Percentiles rank a stretch among this genome's conserved stretches.
These are phyloP conservation scores for Eptesicus fuscus DNA, from an alignment of 2,113 vertebrate genomes.

Conservation along the genomic window DNA sequence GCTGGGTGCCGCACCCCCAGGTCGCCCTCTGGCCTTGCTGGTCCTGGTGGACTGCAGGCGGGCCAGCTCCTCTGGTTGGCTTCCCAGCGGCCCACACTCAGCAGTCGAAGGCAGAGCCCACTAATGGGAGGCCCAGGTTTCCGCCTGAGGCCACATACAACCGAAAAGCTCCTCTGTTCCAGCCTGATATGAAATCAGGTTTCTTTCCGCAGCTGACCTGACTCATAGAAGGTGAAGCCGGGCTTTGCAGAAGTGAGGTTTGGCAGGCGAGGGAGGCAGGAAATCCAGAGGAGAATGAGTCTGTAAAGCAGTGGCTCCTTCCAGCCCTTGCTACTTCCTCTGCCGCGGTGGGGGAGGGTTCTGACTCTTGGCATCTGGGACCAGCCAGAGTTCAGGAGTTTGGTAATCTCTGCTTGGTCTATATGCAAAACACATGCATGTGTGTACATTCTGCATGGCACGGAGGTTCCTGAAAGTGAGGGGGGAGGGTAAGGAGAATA, in stretches of 20 bases:
- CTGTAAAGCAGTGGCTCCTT: slow-evolving; percentile 52
- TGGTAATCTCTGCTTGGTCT: slow-evolving; percentile 1
- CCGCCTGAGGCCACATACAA: slow-evolving; percentile 7
- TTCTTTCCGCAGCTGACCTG: slow-evolving; percentile 71
- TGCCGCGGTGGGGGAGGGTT: neutral
- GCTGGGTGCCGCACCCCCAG: neutral
- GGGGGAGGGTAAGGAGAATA: neutral
- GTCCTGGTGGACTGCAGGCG: neutral
- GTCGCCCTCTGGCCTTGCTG: neutral
- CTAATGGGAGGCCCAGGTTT: slow-evolving; percentile 44
- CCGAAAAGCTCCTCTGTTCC: slow-evolving; percentile 53
- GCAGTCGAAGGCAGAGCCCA: neutral
- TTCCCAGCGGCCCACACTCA: neutral
- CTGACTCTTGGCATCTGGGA: neutral
- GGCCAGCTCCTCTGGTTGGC: neutral
- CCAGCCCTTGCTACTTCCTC: slow-evolving; percentile 64
- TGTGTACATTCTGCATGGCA: neutral
- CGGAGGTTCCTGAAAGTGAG: neutral
- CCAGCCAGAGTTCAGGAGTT: slow-evolving; percentile 52
- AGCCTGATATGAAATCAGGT: slow-evolving; percentile 63
- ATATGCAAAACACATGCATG: neutral
- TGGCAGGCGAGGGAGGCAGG: slow-evolving; percentile 71
- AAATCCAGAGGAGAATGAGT: slow-evolving; percentile 75
- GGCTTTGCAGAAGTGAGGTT: slow-evolving; percentile 73
- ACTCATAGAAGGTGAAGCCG: slow-evolving; percentile 70